A percentile compares a stretch with the other conserved stretches of the same genome.
Conservation (phyloP, 1,140 invertebrate species). For the Camponotus floridanus region DNA sequence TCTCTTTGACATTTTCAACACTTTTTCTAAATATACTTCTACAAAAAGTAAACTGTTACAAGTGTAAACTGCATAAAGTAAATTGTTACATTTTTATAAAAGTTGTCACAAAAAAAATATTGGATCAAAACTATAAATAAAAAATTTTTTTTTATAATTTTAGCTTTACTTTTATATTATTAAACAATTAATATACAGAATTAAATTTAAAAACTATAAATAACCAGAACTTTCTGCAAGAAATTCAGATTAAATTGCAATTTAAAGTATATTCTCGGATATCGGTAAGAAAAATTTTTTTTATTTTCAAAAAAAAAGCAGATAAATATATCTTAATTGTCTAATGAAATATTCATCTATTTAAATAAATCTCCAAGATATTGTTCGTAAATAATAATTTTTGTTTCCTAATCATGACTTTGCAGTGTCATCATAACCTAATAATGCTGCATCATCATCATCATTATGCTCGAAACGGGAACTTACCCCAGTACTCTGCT, state of each 20-base stretch:
- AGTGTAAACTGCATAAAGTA: no score
- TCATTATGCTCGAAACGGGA: constrained; percentile 44
- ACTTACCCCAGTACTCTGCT: constrained; percentile 92
- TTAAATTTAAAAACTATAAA: neutral
- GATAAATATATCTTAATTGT: constrained; percentile 34
- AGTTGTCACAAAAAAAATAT: no score
- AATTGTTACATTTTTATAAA: no score
- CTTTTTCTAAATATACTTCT: no score
- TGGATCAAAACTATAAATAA: neutral
- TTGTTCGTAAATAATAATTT: neutral
- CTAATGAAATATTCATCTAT: constrained; percentile 8
- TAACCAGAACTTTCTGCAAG: neutral
- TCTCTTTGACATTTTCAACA: neutral
- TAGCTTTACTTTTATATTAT: constrained; percentile 15
- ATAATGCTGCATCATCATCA: constrained; percentile 36
- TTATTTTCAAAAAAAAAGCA: neutral
- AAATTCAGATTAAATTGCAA: constrained; percentile 11
- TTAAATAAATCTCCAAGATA: constrained; percentile 18
- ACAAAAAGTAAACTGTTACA: no score
- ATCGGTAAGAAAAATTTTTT: neutral
- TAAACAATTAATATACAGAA: neutral
- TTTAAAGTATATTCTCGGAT: neutral
- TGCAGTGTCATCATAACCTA: constrained; percentile 85
- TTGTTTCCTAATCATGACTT: constrained; percentile 65
- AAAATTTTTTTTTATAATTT: neutral